Conservation (phyloP, 2,113 vertebrate species). For the Pollachius pollachius region DNA sequence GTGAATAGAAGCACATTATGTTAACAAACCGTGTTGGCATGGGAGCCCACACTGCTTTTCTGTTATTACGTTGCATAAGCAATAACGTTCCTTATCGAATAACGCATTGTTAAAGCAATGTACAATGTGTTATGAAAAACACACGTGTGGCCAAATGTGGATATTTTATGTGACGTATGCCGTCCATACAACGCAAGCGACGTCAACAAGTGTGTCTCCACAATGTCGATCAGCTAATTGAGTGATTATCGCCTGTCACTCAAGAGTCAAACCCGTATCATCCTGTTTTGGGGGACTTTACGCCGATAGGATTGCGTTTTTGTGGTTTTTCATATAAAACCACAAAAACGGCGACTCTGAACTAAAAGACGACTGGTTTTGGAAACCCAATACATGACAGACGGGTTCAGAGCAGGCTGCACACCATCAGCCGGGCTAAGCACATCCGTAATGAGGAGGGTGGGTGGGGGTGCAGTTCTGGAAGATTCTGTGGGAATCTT, state of each 20-base stretch:
- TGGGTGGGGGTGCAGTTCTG: slow-evolving; percentile 65
- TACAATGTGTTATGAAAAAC: background rate
- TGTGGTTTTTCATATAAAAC: too few relatives aligned
- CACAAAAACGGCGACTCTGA: background rate
- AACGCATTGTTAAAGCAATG: background rate
- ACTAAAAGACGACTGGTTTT: background rate
- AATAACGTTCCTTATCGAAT: background rate
- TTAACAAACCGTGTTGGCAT: background rate
- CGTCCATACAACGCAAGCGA: too few relatives aligned
- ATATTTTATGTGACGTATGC: too few relatives aligned
- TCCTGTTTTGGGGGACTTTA: background rate
- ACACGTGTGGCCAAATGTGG: background rate
- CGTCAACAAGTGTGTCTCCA: too few relatives aligned
- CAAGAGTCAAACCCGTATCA: too few relatives aligned
- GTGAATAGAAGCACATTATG: slow-evolving; percentile 34
- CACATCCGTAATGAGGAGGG: slow-evolving; percentile 41
- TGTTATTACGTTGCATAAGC: too few relatives aligned
- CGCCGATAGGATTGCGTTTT: too few relatives aligned
- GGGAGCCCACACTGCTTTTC: background rate
- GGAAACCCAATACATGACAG: slow-evolving; percentile 3
- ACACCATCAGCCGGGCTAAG: slow-evolving; percentile 25
- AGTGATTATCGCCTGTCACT: too few relatives aligned
- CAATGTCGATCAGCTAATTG: too few relatives aligned
- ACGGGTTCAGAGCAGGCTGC: slow-evolving; percentile 27
- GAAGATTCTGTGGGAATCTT: slow-evolving; percentile 68